These are phyloP conservation scores for Tethya wilhelma DNA, from an alignment of 37 sponge, comb jelly and placozoan genomes.

Conservation along the genomic window DNA sequence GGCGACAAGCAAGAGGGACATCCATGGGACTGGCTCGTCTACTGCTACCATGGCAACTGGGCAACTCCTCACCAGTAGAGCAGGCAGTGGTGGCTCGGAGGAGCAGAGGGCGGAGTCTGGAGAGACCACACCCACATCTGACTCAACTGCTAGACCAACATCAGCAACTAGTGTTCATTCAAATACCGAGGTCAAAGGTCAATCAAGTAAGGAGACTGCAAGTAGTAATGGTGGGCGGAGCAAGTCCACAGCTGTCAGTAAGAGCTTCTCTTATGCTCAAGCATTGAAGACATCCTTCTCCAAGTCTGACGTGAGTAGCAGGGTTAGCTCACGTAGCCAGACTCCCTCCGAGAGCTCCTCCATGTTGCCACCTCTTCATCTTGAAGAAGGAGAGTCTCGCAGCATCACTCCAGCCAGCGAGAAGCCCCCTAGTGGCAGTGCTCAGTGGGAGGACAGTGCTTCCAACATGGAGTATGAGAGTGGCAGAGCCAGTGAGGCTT, in stretches of 20 bases:
- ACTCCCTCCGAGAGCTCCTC: constrained; percentile 27
- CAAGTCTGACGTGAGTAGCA: constrained; percentile 3
- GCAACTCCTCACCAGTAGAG: constrained; percentile 45
- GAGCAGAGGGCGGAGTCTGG: not conserved
- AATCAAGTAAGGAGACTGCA: not conserved
- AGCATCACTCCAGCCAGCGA: too few relatives aligned
- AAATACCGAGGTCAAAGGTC: too few relatives aligned
- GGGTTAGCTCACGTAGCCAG: constrained; percentile 29
- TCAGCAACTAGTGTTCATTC: not conserved
- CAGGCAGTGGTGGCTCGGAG: constrained; percentile 26
- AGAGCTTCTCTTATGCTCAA: constrained; percentile 42
- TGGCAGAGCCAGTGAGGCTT: too few relatives aligned
- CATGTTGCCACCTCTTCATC: too few relatives aligned
- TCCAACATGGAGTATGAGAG: too few relatives aligned
- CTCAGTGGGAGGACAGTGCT: not conserved
- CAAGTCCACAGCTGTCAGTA: not conserved
- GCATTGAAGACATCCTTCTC: constrained; percentile 22
- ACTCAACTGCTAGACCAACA: not conserved
- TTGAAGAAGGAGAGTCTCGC: too few relatives aligned
- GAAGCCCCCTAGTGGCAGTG: not conserved
- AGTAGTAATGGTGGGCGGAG: not conserved
- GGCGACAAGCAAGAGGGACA: not conserved
- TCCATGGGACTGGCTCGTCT: not conserved
- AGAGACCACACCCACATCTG: too few relatives aligned
- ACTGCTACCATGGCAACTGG: constrained; percentile 20